A percentile compares a stretch with the other conserved stretches of the same genome.
phyloP scores from a whole-genome alignment of 2,113 vertebrate genomes.

The Lates calcarifer region DNA sequence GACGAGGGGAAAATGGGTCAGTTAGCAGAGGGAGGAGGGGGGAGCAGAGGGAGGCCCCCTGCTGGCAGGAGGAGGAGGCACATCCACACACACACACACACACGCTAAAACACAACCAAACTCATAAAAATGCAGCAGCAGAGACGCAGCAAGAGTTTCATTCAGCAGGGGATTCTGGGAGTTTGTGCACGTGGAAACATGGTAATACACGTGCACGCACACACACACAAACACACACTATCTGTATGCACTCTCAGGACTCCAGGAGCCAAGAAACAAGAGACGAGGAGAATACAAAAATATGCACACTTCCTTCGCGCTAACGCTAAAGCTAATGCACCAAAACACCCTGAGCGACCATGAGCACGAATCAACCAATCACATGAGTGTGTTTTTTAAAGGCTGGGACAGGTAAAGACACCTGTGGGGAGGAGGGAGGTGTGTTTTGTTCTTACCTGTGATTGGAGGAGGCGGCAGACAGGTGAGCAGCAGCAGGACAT shows the following conservation, averaged over 20 bases:
- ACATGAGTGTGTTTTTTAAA: background rate
- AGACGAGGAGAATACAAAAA: slow-evolving; percentile 3
- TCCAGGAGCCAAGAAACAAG: background rate
- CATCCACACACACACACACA: background rate
- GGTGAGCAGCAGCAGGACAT: slow-evolving; percentile 15
- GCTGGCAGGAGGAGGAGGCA: slow-evolving; percentile 45
- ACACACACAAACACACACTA: background rate
- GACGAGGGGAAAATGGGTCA: slow-evolving; percentile 80
- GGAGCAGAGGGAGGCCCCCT: slow-evolving; percentile 38
- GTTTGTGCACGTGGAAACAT: background rate
- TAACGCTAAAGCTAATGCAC: slow-evolving; percentile 23
- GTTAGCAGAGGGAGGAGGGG: slow-evolving; percentile 44
- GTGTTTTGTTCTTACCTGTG: slow-evolving; percentile 42
- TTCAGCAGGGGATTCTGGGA: background rate
- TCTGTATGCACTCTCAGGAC: background rate
- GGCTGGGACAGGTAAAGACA: background rate
- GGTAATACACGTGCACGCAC: background rate
- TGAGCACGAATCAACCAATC: background rate
- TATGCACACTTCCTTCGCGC: background rate
- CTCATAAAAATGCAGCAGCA: slow-evolving; percentile 8
- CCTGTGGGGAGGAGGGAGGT: background rate
- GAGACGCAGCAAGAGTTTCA: background rate
- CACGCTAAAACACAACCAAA: background rate
- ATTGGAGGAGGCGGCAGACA: background rate
- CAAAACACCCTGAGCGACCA: background rate